These are phyloP conservation scores for Conus ventricosus DNA, from an alignment of 1,140 invertebrate species.

Conservation along the genomic window DNA sequence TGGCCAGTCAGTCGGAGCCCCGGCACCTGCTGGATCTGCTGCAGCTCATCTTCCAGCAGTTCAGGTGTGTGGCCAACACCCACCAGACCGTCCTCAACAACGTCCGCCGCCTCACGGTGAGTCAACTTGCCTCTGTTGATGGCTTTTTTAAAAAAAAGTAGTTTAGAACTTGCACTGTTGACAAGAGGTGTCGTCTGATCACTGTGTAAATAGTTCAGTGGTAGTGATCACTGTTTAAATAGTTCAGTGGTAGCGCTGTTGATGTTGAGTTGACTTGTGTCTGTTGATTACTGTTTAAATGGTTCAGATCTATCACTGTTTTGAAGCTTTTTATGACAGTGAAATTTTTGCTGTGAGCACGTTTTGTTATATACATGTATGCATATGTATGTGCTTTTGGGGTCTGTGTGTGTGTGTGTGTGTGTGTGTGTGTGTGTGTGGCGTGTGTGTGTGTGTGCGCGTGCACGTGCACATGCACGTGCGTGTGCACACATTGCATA, in stretches of 20 bases:
- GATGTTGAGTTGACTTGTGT: too few relatives aligned
- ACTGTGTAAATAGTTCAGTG: too few relatives aligned
- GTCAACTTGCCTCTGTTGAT: constrained; percentile 24
- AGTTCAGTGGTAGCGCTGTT: too few relatives aligned
- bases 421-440: constrained; percentile 2
- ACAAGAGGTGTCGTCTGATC: too few relatives aligned
- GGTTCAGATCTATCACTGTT: too few relatives aligned
- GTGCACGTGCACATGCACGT: background rate
- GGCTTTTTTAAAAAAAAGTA: background rate
- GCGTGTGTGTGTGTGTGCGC: background rate
- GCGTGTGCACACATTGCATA: background rate
- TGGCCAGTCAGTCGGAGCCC: constrained; percentile 66
- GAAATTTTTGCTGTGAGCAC: too few relatives aligned
- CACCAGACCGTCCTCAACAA: constrained; percentile 81
- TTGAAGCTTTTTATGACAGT: too few relatives aligned
- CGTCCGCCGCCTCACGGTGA: constrained; percentile 76
- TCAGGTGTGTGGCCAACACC: constrained; percentile 82
- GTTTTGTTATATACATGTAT: too few relatives aligned
- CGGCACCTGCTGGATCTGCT: constrained; percentile 73
- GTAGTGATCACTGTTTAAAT: too few relatives aligned
- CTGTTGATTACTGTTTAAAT: too few relatives aligned
- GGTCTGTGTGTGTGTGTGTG: background rate
- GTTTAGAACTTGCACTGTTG: too few relatives aligned
- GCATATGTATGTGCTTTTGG: too few relatives aligned
- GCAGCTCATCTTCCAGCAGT: constrained; percentile 83